A percentile compares a stretch with the other conserved stretches of the same genome.
phyloP scores from a whole-genome alignment of 2,113 vertebrate species.

The Barbus barbus region DNA sequence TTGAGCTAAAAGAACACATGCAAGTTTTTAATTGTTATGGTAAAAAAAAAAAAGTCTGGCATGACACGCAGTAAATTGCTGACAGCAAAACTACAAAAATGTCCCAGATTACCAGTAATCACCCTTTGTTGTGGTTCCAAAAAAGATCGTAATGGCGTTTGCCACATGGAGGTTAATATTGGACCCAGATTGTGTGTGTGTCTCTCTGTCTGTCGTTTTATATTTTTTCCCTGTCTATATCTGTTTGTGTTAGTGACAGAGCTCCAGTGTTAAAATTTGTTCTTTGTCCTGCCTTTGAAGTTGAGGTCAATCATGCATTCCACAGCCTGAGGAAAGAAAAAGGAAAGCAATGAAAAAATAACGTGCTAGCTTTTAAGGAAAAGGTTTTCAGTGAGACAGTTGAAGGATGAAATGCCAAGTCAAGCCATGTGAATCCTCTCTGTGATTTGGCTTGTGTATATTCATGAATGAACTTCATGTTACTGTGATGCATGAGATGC shows the following conservation, averaged over 20 bases:
- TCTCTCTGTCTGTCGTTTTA: not conserved
- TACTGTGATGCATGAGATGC: slow-evolving; percentile 59
- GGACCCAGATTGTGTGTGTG: slow-evolving; percentile 8
- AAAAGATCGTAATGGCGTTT: not conserved
- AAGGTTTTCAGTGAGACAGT: slow-evolving; percentile 63
- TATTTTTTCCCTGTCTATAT: not conserved
- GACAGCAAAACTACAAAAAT: not conserved
- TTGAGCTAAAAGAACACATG: not conserved
- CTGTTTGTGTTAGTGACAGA: slow-evolving; percentile 18
- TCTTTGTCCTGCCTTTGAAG: slow-evolving; percentile 25
- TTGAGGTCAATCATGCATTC: slow-evolving; percentile 45
- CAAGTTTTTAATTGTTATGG: not conserved
- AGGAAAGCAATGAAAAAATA: slow-evolving; percentile 38
- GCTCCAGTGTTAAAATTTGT: slow-evolving; percentile 33
- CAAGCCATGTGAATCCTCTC: slow-evolving; percentile 67
- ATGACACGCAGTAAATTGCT: not conserved
- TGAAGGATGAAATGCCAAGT: slow-evolving; percentile 72
- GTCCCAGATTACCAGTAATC: not conserved
- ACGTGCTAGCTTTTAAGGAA: slow-evolving; percentile 56
- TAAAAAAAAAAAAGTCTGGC: too few species aligned
- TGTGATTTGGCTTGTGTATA: slow-evolving; percentile 60
- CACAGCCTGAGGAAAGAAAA: slow-evolving; percentile 14
- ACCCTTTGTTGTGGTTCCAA: not conserved
- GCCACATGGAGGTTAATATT: not conserved
- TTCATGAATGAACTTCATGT: slow-evolving; percentile 64